Evolutionary conservation across 2,113 vertebrate genomes (phyloP).

Genomic region (Ictalurus furcatus): DNA sequence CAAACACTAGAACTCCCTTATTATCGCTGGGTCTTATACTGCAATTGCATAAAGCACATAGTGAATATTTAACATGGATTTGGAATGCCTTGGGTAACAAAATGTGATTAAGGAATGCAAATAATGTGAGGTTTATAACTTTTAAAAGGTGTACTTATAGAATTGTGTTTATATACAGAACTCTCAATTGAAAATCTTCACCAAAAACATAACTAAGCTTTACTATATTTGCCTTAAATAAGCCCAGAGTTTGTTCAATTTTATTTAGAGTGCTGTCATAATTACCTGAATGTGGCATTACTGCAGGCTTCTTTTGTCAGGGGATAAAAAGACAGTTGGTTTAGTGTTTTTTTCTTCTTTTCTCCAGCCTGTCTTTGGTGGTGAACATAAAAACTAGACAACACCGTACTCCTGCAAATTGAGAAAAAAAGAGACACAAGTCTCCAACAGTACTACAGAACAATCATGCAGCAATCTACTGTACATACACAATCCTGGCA

Average conservation of each 20-base stretch:
- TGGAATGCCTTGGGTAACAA: background rate
- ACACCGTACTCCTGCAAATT: background rate
- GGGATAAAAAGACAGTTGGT: background rate
- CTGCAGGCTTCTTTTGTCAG: background rate
- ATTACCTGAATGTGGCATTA: background rate
- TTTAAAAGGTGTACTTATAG: background rate
- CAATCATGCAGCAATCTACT: conserved; percentile 60
- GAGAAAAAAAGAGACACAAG: conserved; percentile 3
- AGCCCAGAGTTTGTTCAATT: conserved; percentile 20
- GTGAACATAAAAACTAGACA: conserved; percentile 35
- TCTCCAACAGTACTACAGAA: conserved; percentile 42
- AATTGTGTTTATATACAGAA: background rate
- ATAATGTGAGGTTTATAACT: background rate
- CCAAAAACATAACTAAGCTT: conserved; percentile 46
- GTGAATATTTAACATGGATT: background rate
- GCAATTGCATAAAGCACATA: too few species aligned
- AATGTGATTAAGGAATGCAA: background rate
- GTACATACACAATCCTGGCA: conserved; percentile 52
- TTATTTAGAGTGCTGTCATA: background rate
- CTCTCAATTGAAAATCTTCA: conserved; percentile 20
- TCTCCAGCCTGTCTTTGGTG: conserved; percentile 55
- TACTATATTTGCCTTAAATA: conserved; percentile 37
- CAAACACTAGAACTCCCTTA: background rate
- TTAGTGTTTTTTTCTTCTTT: background rate
- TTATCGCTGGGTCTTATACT: background rate